Percentiles rank a stretch among this genome's conserved stretches.
Conservation (phyloP, 2,113 vertebrate genomes). For the Mus pahari region DNA sequence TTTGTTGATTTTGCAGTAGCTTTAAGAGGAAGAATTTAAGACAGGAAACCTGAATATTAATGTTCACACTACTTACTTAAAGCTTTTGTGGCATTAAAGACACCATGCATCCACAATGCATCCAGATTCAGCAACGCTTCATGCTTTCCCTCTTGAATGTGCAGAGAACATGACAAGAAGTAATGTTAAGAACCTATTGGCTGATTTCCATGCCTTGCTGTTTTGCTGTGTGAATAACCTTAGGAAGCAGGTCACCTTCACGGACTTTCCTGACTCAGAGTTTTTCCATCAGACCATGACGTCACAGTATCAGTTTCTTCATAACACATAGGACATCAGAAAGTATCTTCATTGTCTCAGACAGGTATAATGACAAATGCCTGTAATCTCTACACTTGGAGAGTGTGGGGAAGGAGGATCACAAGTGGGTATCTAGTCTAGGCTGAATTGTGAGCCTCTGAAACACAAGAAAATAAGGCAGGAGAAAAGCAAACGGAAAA, state of each 20-base stretch:
- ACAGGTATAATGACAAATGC: neutral
- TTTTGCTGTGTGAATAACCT: neutral
- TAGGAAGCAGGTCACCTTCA: neutral
- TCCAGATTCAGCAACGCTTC: neutral
- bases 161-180: neutral
- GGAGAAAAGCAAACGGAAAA: neutral
- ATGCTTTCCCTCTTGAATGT: neutral
- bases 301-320: neutral
- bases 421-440: neutral
- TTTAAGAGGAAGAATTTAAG: neutral
- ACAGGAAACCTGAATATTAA: neutral
- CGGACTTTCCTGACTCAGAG: neutral
- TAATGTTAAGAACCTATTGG: neutral
- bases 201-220: neutral
- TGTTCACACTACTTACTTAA: neutral
- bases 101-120: neutral
- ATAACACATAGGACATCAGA: neutral
- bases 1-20: neutral
- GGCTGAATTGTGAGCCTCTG: neutral
- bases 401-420: neutral
- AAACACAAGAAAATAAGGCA: neutral
- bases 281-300: neutral
- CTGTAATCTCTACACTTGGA: neutral
- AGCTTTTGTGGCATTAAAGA: neutral
- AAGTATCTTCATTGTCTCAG: neutral